Evolutionary conservation across 2,113 vertebrate genomes (phyloP).

Genomic region (Corythornis madagascariensis): DNA sequence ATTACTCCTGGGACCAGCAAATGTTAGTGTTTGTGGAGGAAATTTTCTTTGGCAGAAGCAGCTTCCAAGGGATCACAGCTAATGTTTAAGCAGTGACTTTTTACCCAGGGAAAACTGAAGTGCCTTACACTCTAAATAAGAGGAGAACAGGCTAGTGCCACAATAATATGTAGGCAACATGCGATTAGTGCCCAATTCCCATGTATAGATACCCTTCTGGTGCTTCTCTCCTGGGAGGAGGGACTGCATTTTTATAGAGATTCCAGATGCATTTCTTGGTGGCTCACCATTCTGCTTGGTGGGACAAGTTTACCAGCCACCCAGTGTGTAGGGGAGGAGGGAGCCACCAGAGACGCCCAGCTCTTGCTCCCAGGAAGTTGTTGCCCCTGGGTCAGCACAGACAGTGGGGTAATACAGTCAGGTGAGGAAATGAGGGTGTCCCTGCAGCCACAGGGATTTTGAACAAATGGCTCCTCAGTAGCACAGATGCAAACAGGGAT

Average conservation of each 20-base stretch:
- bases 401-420: neutral
- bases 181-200: neutral
- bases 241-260: fast-evolving
- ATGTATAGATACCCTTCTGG: neutral
- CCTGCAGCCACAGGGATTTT: neutral
- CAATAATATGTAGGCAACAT: neutral
- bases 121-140: neutral
- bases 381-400: neutral
- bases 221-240: neutral
- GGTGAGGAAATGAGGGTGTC: neutral
- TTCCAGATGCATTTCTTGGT: fast-evolving
- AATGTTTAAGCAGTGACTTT: neutral
- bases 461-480: neutral
- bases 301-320: neutral
- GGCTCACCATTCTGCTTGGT: too few relatives aligned
- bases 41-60: neutral
- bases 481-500: neutral
- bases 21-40: neutral
- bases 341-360: neutral
- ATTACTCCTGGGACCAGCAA: neutral
- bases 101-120: neutral
- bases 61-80: neutral
- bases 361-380: neutral
- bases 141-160: neutral
- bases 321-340: fast-evolving